These are phyloP conservation scores for Meandrusa payeni DNA, from an alignment of 2,888 invertebrate genomes.

Conservation along the genomic window DNA sequence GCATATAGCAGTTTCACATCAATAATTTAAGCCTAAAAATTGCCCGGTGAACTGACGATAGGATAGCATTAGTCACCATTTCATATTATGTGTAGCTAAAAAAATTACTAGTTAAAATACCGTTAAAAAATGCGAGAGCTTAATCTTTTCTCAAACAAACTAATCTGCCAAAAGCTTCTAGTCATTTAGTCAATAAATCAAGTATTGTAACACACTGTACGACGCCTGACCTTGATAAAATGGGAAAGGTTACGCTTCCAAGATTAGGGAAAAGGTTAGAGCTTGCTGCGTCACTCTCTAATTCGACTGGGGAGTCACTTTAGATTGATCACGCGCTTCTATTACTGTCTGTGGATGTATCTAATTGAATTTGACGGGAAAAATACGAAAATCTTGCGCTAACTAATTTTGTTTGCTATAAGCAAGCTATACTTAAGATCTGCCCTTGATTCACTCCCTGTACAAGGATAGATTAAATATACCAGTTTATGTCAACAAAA, in stretches of 20 bases:
- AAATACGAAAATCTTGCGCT: conserved; percentile 4
- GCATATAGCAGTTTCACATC: too few relatives aligned
- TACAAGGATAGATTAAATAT: too few relatives aligned
- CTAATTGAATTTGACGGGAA: conserved; percentile 12
- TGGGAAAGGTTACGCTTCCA: background rate
- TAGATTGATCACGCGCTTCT: conserved; percentile 9
- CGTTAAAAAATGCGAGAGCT: too few relatives aligned
- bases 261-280: conserved; percentile 12
- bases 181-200: conserved; percentile 11
- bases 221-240: conserved; percentile 6
- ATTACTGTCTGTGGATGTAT: background rate
- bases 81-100: too few relatives aligned
- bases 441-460: too few relatives aligned
- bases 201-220: background rate
- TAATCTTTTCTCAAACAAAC: too few relatives aligned
- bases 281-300: conserved; percentile 7
- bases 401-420: conserved; percentile 2
- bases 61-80: too few relatives aligned
- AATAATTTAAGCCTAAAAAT: too few relatives aligned
- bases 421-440: too few relatives aligned
- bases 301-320: background rate
- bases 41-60: too few relatives aligned
- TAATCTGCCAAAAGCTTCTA: background rate
- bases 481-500: too few relatives aligned
- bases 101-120: too few relatives aligned